Percentiles rank a stretch among this genome's conserved stretches.
These are phyloP conservation scores for Perdita meconis DNA, from an alignment of 2,888 invertebrate genomes.

Conservation along the genomic window DNA sequence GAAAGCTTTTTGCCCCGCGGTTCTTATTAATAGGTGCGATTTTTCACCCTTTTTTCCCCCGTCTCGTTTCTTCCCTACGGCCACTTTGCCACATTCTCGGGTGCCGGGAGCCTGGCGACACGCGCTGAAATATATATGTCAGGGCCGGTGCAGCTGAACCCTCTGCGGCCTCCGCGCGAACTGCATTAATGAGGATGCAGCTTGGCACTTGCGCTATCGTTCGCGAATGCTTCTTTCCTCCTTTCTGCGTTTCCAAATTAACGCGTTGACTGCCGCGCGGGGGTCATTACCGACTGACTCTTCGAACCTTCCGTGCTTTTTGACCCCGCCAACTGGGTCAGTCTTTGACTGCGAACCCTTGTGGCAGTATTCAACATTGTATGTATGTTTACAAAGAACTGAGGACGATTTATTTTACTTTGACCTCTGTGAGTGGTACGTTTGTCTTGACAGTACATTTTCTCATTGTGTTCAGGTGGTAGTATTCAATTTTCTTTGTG, in stretches of 20 bases:
- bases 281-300: too few relatives aligned
- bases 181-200: conserved; percentile 69
- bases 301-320: too few relatives aligned
- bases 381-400: too few relatives aligned
- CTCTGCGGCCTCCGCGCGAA: conserved; percentile 57
- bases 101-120: conserved; percentile 27
- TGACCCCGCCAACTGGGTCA: too few relatives aligned
- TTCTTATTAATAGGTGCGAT: conserved; percentile 75
- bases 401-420: too few relatives aligned
- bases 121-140: conserved; percentile 72
- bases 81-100: conserved; percentile 13
- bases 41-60: conserved; percentile 69
- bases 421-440: too few relatives aligned
- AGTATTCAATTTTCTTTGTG: too few relatives aligned
- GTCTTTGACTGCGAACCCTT: too few relatives aligned
- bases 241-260: conserved; percentile 16
- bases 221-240: conserved; percentile 49
- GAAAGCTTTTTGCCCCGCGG: conserved; percentile 63
- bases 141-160: conserved; percentile 53
- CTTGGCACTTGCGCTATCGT: conserved; percentile 45
- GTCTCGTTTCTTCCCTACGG: conserved; percentile 18
- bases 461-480: too few relatives aligned
- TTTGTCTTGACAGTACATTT: too few relatives aligned
- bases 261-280: too few relatives aligned
- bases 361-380: too few relatives aligned